Percentiles rank a stretch among this genome's conserved stretches.
Evolutionary conservation across 2,797 vertebrate species (phyloP).

Genomic region (Fundulus diaphanus): DNA sequence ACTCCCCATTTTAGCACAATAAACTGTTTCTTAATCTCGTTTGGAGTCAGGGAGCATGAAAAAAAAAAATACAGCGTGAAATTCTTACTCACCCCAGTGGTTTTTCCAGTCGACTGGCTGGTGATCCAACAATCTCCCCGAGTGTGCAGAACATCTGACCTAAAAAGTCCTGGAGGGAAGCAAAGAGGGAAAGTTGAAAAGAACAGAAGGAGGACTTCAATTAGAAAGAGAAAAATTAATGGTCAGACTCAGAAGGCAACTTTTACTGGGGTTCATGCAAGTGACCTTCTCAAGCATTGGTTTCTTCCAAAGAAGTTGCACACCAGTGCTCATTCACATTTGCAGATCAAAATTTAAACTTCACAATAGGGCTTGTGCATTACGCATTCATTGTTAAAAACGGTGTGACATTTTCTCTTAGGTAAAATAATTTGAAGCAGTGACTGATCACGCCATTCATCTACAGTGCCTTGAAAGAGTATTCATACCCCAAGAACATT

Average conservation of each 20-base stretch:
- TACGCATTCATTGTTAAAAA: background rate
- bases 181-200: conserved; percentile 8
- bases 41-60: conserved; percentile 11
- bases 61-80: conserved; percentile 35
- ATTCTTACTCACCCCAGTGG: conserved; percentile 87
- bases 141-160: conserved; percentile 95
- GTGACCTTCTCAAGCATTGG: conserved; percentile 1
- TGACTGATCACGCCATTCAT: background rate
- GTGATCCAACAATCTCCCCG: conserved; percentile 94
- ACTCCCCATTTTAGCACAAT: conserved; percentile 17
- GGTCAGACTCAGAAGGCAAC: conserved; percentile 9
- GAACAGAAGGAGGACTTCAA: background rate
- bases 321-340: conserved; percentile 15
- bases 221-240: conserved; percentile 22
- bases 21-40: conserved; percentile 26
- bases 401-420: background rate
- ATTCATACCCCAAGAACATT: background rate
- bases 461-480: background rate
- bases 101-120: conserved; percentile 94
- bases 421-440: background rate
- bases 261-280: conserved; percentile 17
- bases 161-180: conserved; percentile 88
- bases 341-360: background rate
- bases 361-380: conserved; percentile 1
- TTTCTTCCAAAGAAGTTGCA: conserved; percentile 13